A percentile compares a stretch with the other conserved stretches of the same genome.
Conservation (phyloP, 2,888 invertebrate genomes). For the Xestia sexstrigata region DNA sequence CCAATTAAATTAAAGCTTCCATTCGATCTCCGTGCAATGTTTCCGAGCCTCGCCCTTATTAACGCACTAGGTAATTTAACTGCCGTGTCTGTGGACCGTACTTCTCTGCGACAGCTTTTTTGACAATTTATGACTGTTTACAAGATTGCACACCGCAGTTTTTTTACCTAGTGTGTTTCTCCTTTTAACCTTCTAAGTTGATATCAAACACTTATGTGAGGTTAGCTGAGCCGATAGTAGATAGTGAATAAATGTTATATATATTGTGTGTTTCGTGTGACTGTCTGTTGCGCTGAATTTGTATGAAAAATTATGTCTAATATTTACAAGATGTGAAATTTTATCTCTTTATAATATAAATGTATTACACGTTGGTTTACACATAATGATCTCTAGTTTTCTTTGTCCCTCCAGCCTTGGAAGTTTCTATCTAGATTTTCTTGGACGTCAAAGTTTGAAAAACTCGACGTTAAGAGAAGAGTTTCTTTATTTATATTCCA, state of each 20-base stretch:
- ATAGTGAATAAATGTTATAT: constrained; percentile 75
- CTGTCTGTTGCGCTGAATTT: constrained; percentile 80
- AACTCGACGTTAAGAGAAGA: not conserved
- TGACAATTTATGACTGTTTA: not conserved
- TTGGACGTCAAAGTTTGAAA: not conserved
- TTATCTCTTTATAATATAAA: constrained; percentile 90
- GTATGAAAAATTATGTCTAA: constrained; percentile 83
- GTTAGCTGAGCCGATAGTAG: constrained; percentile 70
- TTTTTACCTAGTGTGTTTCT: constrained; percentile 21
- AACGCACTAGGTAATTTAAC: constrained; percentile 21
- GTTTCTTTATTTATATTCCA: constrained; percentile 10
- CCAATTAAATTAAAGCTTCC: constrained; percentile 13
- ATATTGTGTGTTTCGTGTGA: constrained; percentile 80
- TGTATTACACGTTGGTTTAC: constrained; percentile 89
- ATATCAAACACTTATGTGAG: constrained; percentile 38
- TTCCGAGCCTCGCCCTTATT: constrained; percentile 8
- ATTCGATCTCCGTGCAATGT: constrained; percentile 17
- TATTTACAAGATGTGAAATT: constrained; percentile 89
- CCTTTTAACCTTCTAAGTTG: constrained; percentile 29
- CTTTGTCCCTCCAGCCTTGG: constrained; percentile 36
- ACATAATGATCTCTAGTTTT: constrained; percentile 71
- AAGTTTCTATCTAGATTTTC: not conserved
- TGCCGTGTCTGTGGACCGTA: not conserved
- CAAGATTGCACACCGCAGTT: not conserved
- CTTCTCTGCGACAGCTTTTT: not conserved